phyloP scores from a whole-genome alignment of 2,113 vertebrate genomes.

The Agapornis roseicollis region DNA sequence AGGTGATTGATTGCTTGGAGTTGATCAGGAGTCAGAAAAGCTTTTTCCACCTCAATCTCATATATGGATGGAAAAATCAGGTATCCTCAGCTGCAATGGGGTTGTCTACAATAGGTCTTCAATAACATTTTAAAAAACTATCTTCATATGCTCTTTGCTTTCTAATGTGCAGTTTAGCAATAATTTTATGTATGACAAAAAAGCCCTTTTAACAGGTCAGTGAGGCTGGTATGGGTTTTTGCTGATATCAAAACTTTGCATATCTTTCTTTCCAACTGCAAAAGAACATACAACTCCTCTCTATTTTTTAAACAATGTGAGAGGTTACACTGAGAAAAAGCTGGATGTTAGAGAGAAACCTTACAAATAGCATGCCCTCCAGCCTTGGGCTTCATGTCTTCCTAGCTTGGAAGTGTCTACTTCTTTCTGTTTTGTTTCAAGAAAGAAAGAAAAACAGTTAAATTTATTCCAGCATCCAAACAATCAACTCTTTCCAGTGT shows the following conservation, averaged over 20 bases:
- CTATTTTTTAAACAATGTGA: neutral
- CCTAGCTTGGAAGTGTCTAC: neutral
- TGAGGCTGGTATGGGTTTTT: neutral
- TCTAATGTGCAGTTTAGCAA: neutral
- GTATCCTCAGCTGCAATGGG: neutral
- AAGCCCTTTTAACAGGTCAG: neutral
- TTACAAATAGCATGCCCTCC: neutral
- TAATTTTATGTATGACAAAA: neutral
- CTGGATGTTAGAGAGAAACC: neutral
- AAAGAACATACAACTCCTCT: neutral
- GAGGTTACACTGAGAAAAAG: neutral
- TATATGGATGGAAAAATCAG: neutral
- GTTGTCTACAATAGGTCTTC: neutral
- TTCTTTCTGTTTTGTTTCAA: neutral
- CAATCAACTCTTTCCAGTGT: neutral
- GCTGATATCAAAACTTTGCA: neutral
- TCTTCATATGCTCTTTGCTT: neutral
- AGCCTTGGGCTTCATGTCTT: neutral
- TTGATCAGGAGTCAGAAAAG: neutral
- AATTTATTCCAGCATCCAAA: neutral
- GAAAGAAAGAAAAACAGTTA: neutral
- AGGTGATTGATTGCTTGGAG: neutral
- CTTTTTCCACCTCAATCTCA: neutral
- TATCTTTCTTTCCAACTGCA: neutral
- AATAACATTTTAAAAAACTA: neutral